Conservation (phyloP, 2,797 vertebrate species). For the Siniperca obscura region DNA sequence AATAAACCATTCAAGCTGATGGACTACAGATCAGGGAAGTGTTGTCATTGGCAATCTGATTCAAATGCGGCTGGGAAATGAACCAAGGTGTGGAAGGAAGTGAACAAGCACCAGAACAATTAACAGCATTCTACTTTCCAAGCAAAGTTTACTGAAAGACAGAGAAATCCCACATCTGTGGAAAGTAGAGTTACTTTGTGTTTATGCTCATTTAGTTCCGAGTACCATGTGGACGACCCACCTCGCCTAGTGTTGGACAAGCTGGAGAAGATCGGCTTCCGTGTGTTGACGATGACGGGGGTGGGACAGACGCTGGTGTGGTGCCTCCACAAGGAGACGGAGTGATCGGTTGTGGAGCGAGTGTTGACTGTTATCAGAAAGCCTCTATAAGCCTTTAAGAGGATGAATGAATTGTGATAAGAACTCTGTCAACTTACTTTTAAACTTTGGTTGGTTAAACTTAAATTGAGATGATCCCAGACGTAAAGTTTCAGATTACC, state of each 20-base stretch:
- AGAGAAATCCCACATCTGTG: conserved; percentile 68
- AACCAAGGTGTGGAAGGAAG: conserved; percentile 81
- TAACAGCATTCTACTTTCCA: conserved; percentile 66
- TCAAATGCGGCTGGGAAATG: conserved; percentile 78
- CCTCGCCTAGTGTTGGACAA: conserved; percentile 94
- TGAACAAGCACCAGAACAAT: conserved; percentile 74
- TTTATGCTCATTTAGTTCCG: conserved; percentile 85
- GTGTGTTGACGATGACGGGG: conserved; percentile 93
- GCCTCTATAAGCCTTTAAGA: conserved; percentile 16
- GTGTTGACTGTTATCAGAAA: background rate
- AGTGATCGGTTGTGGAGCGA: conserved; percentile 37
- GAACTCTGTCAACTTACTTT: background rate
- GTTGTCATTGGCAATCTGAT: conserved; percentile 78
- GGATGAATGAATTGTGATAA: conserved; percentile 1
- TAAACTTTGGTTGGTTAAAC: background rate
- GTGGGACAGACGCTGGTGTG: conserved; percentile 98
- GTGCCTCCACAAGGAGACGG: conserved; percentile 92
- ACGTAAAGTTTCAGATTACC: conserved; percentile 38
- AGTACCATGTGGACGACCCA: conserved; percentile 93
- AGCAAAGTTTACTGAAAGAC: conserved; percentile 62
- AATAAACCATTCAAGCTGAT: conserved; percentile 73
- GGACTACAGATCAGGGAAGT: conserved; percentile 74
- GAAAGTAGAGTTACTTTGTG: conserved; percentile 58
- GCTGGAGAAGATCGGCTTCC: conserved; percentile 92
- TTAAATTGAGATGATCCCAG: conserved; percentile 38